Conservation (phyloP, 2,797 vertebrate genomes). For the Argyrosomus regius region DNA sequence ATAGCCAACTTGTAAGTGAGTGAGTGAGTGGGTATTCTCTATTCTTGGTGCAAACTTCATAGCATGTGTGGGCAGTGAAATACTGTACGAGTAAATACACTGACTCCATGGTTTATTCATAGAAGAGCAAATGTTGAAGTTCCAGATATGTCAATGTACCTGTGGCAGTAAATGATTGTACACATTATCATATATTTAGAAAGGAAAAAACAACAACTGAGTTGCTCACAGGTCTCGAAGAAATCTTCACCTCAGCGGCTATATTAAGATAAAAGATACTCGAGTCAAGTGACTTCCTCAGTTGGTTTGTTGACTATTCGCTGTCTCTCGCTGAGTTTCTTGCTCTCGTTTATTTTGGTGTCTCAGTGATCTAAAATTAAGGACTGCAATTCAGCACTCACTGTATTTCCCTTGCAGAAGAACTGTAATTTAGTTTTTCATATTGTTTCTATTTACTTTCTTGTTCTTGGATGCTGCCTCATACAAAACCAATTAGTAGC, state of each 20-base stretch:
- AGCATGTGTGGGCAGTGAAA: background rate
- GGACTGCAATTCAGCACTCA: conserved; percentile 26
- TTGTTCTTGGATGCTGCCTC: conserved; percentile 7
- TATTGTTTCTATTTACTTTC: conserved; percentile 32
- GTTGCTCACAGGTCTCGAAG: background rate
- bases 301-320: background rate
- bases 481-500: too few species aligned
- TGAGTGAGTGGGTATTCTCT: too few species aligned
- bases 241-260: conserved; percentile 1
- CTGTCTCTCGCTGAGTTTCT: background rate
- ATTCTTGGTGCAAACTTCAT: too few species aligned
- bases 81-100: background rate
- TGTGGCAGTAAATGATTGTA: background rate
- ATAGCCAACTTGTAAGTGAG: background rate
- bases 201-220: background rate
- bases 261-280: conserved; percentile 9
- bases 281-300: conserved; percentile 8
- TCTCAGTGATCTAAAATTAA: conserved; percentile 34
- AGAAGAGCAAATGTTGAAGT: background rate
- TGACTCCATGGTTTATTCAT: conserved; percentile 20
- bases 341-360: conserved; percentile 32
- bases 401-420: background rate
- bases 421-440: conserved; percentile 2
- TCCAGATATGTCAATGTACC: background rate
- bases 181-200: conserved; percentile 4